Conservation (phyloP, 2,797 vertebrate genomes). For the Capromys pilorides region DNA sequence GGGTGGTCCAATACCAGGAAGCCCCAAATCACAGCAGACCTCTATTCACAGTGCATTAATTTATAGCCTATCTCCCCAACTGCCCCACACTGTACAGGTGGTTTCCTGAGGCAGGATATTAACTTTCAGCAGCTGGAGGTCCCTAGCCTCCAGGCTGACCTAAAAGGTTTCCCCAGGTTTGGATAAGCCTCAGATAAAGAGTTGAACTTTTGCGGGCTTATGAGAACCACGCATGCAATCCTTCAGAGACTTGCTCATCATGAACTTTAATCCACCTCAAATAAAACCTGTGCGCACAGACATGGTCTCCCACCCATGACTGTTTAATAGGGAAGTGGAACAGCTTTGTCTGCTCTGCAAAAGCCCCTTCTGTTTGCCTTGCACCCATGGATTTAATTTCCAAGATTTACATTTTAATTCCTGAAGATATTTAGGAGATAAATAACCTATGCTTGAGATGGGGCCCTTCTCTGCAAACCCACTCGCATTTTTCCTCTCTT, state of each 20-base stretch:
- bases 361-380: conserved; percentile 62
- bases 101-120: conserved; percentile 80
- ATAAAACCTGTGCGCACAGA: conserved; percentile 69
- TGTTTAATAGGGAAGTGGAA: conserved; percentile 72
- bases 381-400: conserved; percentile 76
- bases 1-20: conserved; percentile 61
- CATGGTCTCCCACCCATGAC: conserved; percentile 57
- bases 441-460: background rate
- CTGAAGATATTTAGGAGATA: conserved; percentile 66
- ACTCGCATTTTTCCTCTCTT: background rate
- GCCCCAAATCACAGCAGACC: conserved; percentile 40
- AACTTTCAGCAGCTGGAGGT: conserved; percentile 74
- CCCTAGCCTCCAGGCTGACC: conserved; percentile 69
- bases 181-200: conserved; percentile 79
- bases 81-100: conserved; percentile 52
- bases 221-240: conserved; percentile 72
- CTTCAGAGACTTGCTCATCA: conserved; percentile 73
- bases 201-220: conserved; percentile 80
- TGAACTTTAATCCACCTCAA: conserved; percentile 74
- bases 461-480: background rate
- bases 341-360: conserved; percentile 72
- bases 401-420: conserved; percentile 82
- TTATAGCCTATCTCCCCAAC: background rate
- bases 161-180: conserved; percentile 75
- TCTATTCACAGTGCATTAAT: background rate